phyloP scores from a whole-genome alignment of 2,888 invertebrate species.

The Sarcophaga rosellei region DNA sequence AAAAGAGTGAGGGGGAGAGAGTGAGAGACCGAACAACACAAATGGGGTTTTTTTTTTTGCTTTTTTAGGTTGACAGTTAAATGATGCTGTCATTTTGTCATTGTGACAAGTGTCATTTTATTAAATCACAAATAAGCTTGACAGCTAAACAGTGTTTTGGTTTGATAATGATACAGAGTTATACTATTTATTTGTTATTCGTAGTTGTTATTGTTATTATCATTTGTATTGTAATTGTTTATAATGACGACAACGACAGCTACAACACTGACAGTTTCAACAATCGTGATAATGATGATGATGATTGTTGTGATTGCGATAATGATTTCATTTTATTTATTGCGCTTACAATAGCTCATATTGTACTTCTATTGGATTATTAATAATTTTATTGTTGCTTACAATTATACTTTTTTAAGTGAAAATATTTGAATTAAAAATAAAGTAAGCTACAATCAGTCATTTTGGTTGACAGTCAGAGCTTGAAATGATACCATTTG shows the following conservation, averaged over 20 bases:
- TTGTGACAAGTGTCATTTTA: conserved; percentile 79
- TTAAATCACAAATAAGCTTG: conserved; percentile 75
- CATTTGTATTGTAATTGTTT: background rate
- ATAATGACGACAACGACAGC: conserved; percentile 14
- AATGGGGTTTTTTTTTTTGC: conserved; percentile 6
- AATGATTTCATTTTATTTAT: conserved; percentile 33
- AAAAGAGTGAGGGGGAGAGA: no score
- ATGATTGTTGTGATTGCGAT: conserved; percentile 20
- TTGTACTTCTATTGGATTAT: background rate
- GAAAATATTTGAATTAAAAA: no score
- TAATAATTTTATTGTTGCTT: conserved; percentile 29
- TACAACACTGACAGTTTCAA: no score
- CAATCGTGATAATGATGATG: background rate
- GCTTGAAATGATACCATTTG: no score
- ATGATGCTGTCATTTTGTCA: conserved; percentile 80
- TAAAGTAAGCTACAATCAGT: no score
- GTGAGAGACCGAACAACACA: background rate
- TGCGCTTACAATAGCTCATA: background rate
- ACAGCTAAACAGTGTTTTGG: conserved; percentile 72
- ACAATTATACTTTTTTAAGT: background rate
- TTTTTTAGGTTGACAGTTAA: conserved; percentile 75
- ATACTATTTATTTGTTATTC: no score
- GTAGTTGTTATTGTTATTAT: no score
- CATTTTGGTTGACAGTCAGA: no score
- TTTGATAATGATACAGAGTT: conserved; percentile 54